phyloP scores from a whole-genome alignment of 2,888 invertebrate species.

The Drosophila longiperda region DNA sequence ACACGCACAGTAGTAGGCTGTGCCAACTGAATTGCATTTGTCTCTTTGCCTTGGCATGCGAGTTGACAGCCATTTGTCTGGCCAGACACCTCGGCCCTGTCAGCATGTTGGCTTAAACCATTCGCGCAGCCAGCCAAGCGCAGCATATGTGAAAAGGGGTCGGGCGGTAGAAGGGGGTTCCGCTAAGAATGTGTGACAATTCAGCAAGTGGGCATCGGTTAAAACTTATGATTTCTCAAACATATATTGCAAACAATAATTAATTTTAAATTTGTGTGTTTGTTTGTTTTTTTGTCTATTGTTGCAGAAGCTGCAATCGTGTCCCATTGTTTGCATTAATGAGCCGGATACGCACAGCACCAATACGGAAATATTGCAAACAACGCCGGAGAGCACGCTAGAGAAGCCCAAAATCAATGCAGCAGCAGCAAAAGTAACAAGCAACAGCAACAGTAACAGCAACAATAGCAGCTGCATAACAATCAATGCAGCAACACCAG shows the following conservation, averaged over 20 bases:
- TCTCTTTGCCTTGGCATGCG: slow-evolving; percentile 50
- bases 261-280: neutral
- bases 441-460: slow-evolving; percentile 21
- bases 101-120: slow-evolving; percentile 40
- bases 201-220: slow-evolving; percentile 19
- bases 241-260: neutral
- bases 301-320: slow-evolving; percentile 90
- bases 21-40: slow-evolving; percentile 53
- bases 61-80: slow-evolving; percentile 72
- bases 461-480: slow-evolving; percentile 53
- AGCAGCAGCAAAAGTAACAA: slow-evolving; percentile 40
- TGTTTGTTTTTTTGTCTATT: neutral
- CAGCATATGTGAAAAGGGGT: neutral
- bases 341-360: slow-evolving; percentile 83
- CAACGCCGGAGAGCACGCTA: slow-evolving; percentile 79
- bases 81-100: slow-evolving; percentile 63
- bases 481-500: slow-evolving; percentile 49
- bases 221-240: neutral
- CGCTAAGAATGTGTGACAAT: slow-evolving; percentile 4
- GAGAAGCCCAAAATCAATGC: slow-evolving; percentile 67
- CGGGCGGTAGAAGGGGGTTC: neutral
- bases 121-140: neutral
- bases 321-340: slow-evolving; percentile 86
- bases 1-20: slow-evolving; percentile 7
- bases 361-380: slow-evolving; percentile 80